Evolutionary conservation across 2,797 vertebrate species (phyloP).

Genomic region (Sebastes trivittatus): DNA sequence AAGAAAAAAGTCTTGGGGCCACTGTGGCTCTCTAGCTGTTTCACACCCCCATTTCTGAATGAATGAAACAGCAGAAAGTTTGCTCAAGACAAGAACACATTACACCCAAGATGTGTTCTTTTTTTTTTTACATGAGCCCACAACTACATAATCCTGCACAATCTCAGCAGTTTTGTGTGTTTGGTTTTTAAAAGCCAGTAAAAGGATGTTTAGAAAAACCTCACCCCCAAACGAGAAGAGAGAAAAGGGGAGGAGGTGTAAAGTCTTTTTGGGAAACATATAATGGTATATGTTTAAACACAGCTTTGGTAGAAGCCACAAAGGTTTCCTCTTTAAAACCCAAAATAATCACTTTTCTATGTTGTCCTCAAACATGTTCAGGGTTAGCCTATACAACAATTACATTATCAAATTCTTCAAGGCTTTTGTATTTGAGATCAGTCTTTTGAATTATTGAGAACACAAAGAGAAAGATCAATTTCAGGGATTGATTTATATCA

Average conservation of each 20-base stretch:
- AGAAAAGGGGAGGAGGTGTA: constrained; percentile 3
- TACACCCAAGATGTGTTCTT: constrained; percentile 26
- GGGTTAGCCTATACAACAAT: background rate
- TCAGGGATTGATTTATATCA: background rate
- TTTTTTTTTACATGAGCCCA: constrained; percentile 13
- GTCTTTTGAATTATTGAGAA: background rate
- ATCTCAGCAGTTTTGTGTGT: constrained; percentile 28
- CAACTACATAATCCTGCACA: constrained; percentile 13
- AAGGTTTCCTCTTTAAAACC: constrained; percentile 60
- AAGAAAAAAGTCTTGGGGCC: background rate
- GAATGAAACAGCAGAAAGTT: background rate
- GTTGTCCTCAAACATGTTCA: constrained; percentile 24
- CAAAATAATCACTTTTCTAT: constrained; percentile 33
- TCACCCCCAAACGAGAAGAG: constrained; percentile 14
- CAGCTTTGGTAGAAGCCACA: constrained; percentile 19
- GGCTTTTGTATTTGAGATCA: background rate
- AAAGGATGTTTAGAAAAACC: constrained; percentile 37
- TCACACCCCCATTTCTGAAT: background rate
- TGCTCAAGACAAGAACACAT: constrained; percentile 17
- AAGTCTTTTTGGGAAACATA: constrained; percentile 18
- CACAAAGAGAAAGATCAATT: background rate
- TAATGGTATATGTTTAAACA: constrained; percentile 56
- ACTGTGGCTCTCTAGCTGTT: background rate
- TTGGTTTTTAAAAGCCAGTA: constrained; percentile 27
- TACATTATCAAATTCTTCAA: background rate